Conservation (phyloP, 2,888 invertebrate species). For the Osmoderma eremita region DNA sequence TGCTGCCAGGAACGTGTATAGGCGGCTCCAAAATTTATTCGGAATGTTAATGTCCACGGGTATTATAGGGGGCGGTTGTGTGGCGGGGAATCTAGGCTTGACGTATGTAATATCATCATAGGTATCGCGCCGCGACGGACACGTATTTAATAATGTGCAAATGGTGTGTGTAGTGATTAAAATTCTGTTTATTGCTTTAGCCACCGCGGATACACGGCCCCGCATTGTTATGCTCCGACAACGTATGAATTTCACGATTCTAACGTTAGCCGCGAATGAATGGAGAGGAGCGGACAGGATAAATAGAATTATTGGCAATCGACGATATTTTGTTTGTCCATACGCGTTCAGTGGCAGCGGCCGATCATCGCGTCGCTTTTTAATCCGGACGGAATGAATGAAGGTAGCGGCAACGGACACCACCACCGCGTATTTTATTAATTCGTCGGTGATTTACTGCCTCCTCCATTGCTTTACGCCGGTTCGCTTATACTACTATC, state of each 20-base stretch:
- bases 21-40: conserved; percentile 62
- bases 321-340: conserved; percentile 63
- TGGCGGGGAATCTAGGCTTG: conserved; percentile 53
- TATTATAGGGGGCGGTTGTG: too few species aligned
- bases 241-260: conserved; percentile 59
- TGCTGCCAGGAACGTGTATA: background rate
- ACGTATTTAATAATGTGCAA: conserved; percentile 64
- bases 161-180: conserved; percentile 64
- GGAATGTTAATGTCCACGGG: conserved; percentile 60
- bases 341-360: conserved; percentile 42
- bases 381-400: conserved; percentile 51
- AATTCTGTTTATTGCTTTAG: conserved; percentile 63
- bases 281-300: conserved; percentile 57
- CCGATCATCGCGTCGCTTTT: conserved; percentile 59
- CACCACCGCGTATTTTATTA: conserved; percentile 53
- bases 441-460: conserved; percentile 46
- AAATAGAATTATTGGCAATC: conserved; percentile 64
- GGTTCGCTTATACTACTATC: conserved; percentile 21
- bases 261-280: conserved; percentile 54
- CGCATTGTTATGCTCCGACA: conserved; percentile 56
- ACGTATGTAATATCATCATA: conserved; percentile 58
- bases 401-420: conserved; percentile 8
- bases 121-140: conserved; percentile 37
- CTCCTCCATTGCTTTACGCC: background rate
- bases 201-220: conserved; percentile 43